Evolutionary conservation across 1,140 invertebrate species (phyloP).

Genomic region (Myzus persicae): DNA sequence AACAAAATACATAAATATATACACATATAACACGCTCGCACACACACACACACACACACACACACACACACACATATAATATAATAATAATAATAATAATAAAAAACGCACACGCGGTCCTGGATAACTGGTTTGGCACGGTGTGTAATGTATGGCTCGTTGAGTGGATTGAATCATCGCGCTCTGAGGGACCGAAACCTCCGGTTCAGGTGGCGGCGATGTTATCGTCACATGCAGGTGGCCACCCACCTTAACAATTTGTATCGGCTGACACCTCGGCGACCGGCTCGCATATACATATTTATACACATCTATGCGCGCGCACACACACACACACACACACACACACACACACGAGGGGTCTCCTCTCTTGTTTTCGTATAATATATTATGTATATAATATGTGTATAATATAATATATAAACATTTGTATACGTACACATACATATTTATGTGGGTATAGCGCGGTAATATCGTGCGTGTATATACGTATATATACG

Average conservation of each 20-base stretch:
- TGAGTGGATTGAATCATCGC: slow-evolving; percentile 55
- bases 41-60: background rate
- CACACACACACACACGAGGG: background rate
- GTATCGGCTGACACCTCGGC: slow-evolving; percentile 56
- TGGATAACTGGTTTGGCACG: slow-evolving; percentile 53
- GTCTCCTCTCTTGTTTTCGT: slow-evolving; percentile 18
- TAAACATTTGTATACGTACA: too few species aligned
- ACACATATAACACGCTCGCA: background rate
- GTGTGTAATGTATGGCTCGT: slow-evolving; percentile 34
- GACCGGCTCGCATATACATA: background rate
- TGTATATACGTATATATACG: background rate
- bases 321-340: background rate
- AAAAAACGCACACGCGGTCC: slow-evolving; percentile 51
- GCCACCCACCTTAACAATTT: slow-evolving; percentile 58
- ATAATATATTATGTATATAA: background rate
- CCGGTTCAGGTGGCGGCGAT: slow-evolving; percentile 57
- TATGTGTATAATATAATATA: background rate
- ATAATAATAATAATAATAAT: background rate
- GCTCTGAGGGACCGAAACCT: slow-evolving; percentile 48
- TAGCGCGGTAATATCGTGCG: background rate
- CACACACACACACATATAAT: background rate
- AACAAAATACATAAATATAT: slow-evolving; percentile 10
- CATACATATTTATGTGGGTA: background rate
- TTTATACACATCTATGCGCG: background rate
- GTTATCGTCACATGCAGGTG: slow-evolving; percentile 57